A percentile compares a stretch with the other conserved stretches of the same genome.
phyloP scores from a whole-genome alignment of 2,888 invertebrate species.

The Drosophila siamana region DNA sequence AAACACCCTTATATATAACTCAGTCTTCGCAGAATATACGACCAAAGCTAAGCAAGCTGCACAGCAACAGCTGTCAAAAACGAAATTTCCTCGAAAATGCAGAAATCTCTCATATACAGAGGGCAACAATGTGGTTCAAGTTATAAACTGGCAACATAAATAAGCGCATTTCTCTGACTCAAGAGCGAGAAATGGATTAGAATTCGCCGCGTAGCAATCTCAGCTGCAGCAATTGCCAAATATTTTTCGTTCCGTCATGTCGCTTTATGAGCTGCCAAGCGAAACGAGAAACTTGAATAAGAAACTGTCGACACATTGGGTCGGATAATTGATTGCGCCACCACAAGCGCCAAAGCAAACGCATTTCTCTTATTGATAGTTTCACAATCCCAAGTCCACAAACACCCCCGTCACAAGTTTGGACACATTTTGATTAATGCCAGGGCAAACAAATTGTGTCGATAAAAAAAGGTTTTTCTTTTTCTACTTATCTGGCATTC shows the following conservation, averaged over 20 bases:
- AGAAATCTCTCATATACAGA: slow-evolving; percentile 24
- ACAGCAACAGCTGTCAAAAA: slow-evolving; percentile 46
- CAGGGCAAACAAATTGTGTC: slow-evolving; percentile 43
- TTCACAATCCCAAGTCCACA: slow-evolving; percentile 3
- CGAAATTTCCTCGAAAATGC: slow-evolving; percentile 35
- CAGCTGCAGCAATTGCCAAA: slow-evolving; percentile 44
- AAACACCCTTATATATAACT: no score
- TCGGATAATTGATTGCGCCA: slow-evolving; percentile 55
- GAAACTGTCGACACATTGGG: slow-evolving; percentile 3
- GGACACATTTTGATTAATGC: slow-evolving; percentile 59
- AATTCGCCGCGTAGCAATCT: slow-evolving; percentile 28
- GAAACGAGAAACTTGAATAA: slow-evolving; percentile 25
- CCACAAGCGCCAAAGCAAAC: slow-evolving; percentile 19
- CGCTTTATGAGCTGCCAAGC: slow-evolving; percentile 40
- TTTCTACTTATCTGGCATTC: slow-evolving; percentile 40
- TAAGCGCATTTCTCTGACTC: slow-evolving; percentile 43
- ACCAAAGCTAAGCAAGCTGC: not conserved
- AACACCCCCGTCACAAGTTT: slow-evolving; percentile 24
- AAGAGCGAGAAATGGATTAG: slow-evolving; percentile 29
- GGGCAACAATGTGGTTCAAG: slow-evolving; percentile 19
- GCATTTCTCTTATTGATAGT: slow-evolving; percentile 30
- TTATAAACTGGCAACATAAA: slow-evolving; percentile 50
- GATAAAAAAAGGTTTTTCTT: slow-evolving; percentile 6
- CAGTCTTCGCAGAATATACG: not conserved
- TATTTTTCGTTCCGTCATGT: slow-evolving; percentile 56